Evolutionary conservation across 2,888 invertebrate genomes (phyloP).

Genomic region (Cephus pygmeus): DNA sequence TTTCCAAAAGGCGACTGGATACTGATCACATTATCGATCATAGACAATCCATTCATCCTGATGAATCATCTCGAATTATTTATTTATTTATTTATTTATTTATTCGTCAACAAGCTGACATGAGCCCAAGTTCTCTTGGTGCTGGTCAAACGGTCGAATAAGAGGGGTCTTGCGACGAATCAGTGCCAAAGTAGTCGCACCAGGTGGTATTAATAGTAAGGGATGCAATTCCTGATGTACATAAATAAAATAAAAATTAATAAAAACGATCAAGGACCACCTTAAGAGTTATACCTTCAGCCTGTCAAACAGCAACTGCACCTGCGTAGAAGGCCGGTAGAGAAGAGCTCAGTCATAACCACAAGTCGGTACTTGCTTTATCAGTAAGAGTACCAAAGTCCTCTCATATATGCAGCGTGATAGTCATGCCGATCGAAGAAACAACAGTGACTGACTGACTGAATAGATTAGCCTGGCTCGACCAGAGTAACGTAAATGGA

Average conservation of each 20-base stretch:
- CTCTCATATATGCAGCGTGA: not conserved
- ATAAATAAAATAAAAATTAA: slow-evolving; percentile 6
- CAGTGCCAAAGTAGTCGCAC: not conserved
- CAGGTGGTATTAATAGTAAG: slow-evolving; percentile 1
- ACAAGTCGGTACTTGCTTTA: not conserved
- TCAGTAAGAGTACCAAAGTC: not conserved
- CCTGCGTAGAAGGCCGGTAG: not conserved
- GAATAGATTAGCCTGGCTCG: not conserved
- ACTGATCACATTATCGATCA: not conserved
- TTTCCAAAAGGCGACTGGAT: not conserved
- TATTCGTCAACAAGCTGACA: slow-evolving; percentile 13
- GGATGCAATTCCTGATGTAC: slow-evolving; percentile 4
- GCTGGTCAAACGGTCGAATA: not conserved
- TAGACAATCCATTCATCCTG: not conserved
- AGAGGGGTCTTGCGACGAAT: not conserved
- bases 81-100: slow-evolving; percentile 17
- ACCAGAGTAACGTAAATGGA: not conserved
- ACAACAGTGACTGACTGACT: not conserved
- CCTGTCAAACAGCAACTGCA: not conserved
- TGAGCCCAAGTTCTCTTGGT: not conserved
- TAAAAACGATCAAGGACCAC: not conserved
- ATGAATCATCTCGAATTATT: slow-evolving; percentile 2
- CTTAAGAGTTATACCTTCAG: not conserved
- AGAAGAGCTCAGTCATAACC: not conserved
- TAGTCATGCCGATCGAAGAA: not conserved